phyloP scores from a whole-genome alignment of 2,888 invertebrate species.

The Lymantria dispar region DNA sequence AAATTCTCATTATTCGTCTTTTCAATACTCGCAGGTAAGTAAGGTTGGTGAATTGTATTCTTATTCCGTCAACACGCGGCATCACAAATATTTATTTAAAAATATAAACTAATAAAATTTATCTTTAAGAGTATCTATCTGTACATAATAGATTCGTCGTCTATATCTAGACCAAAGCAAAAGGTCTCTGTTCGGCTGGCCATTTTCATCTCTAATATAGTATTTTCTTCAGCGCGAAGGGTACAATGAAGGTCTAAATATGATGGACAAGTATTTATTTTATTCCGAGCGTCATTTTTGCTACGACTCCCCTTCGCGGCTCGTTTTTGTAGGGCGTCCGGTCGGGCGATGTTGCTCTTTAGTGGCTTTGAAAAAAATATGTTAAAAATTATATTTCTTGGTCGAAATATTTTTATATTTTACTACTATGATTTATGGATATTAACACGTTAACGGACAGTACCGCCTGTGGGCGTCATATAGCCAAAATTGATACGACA shows the following conservation, averaged over 20 bases:
- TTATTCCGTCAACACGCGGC: too few relatives aligned
- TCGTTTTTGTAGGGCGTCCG: slow-evolving; percentile 65
- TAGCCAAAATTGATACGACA: too few relatives aligned
- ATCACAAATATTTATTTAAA: too few relatives aligned
- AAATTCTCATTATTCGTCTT: too few relatives aligned
- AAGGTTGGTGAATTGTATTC: too few relatives aligned
- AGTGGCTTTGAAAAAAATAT: slow-evolving; percentile 45
- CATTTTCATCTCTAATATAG: slow-evolving; percentile 19
- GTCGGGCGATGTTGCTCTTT: slow-evolving; percentile 44
- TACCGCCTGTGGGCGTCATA: too few relatives aligned
- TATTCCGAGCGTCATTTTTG: slow-evolving; percentile 74
- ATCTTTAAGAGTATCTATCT: slow-evolving; percentile 21
- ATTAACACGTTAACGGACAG: too few relatives aligned
- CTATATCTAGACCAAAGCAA: slow-evolving; percentile 16
- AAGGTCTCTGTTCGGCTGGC: slow-evolving; percentile 23
- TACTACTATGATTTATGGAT: too few relatives aligned
- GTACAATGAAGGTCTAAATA: slow-evolving; percentile 34
- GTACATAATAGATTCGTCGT: slow-evolving; percentile 31
- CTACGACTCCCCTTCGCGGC: slow-evolving; percentile 60
- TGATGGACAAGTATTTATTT: slow-evolving; percentile 61
- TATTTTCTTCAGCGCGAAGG: slow-evolving; percentile 14
- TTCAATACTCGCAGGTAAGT: too few relatives aligned
- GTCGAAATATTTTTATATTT: too few relatives aligned
- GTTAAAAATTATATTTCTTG: not conserved
- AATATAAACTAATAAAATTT: slow-evolving; percentile 7